Base-by-base conservation (phyloP, 2,888 invertebrate genomes). In the Pristionchus mayeri region DNA sequence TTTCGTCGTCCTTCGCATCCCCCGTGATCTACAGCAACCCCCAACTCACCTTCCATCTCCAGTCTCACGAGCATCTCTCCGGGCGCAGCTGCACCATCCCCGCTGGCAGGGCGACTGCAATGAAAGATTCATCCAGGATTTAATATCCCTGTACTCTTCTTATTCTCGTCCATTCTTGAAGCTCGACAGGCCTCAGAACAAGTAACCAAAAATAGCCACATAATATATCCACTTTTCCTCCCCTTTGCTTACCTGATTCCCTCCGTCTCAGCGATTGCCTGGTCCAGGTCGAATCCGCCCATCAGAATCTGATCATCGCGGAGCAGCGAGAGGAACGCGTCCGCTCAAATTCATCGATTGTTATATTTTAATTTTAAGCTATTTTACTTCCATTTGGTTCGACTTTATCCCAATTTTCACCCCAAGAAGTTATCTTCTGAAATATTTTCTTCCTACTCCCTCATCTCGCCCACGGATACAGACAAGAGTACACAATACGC, bases 281-380 rank as follows among this genome's bases (percentile, higher is more conserved):
- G 52, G 24, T 79, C 79, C 52, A 79, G 54, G 54, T 79, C 79
- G 79, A 54, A 79, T 50, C 79, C 79, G 1, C 52, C 52, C 21
- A 79, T 13, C 21, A 79, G 54, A 37, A 54, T 79, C 34, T 48
- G 52, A 44, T 79, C 79, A 54, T 79, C 79, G 54, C 44, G 37
- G 0, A 79, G 50, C 54, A 79, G 54, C 52, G 79, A 30, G 75
- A 76, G 27, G 24, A 76, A 48, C 11, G 44, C 48, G 3, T 24
- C 75, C 27, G 24, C 75, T 76, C 44, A 76, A 76, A 75, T 24
- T 18, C 16, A n/a, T n/a, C n/a, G n/a, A n/a, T n/a, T n/a, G n/a
- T n/a, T n/a, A n/a, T n/a, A n/a, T n/a, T n/a, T n/a, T n/a, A n/a
- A n/a, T n/a, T n/a, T n/a, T n/a, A n/a, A n/a, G n/a, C n/a, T n/a